A percentile compares a stretch with the other conserved stretches of the same genome.
phyloP scores from a whole-genome alignment of 2,888 invertebrate genomes.

The Drosophila rellima region DNA sequence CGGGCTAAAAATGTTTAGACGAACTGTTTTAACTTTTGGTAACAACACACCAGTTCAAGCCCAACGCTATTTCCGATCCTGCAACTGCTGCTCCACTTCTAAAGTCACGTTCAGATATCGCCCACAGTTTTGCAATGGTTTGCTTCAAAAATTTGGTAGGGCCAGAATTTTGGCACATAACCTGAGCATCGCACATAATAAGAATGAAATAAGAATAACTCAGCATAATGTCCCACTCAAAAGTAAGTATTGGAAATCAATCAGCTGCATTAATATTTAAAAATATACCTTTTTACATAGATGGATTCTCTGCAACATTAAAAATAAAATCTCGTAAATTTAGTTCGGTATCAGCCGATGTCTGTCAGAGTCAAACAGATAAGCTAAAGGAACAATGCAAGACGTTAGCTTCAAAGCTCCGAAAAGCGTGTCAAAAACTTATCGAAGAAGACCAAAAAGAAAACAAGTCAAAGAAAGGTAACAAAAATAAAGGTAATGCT shows the following conservation, averaged over 20 bases:
- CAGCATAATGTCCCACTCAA: constrained; percentile 1
- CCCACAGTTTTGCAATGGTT: constrained; percentile 15
- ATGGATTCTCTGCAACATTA: not conserved
- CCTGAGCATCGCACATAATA: constrained; percentile 3
- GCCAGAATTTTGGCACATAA: constrained; percentile 5
- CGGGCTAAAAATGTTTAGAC: constrained; percentile 49
- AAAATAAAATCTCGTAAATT: constrained; percentile 10
- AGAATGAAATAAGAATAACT: constrained; percentile 13
- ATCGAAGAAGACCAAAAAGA: constrained; percentile 7
- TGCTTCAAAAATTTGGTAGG: constrained; percentile 14
- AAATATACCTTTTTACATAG: not conserved
- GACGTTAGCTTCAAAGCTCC: constrained; percentile 5
- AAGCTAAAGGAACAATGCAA: constrained; percentile 23
- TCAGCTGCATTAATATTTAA: not conserved
- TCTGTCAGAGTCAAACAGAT: not conserved
- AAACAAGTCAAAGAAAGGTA: not conserved
- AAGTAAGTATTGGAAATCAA: constrained; percentile 25
- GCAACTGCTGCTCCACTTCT: constrained; percentile 28
- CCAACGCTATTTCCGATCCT: constrained; percentile 24
- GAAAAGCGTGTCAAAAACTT: constrained; percentile 18
- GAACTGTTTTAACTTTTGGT: constrained; percentile 43
- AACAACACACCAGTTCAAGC: constrained; percentile 27
- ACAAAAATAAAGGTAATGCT: not conserved
- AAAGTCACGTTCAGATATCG: constrained; percentile 18
- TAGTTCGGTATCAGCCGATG: not conserved